A percentile compares a stretch with the other conserved stretches of the same genome.
phyloP scores from a whole-genome alignment of 2,888 invertebrate species.

The Sminthurides aquaticus region DNA sequence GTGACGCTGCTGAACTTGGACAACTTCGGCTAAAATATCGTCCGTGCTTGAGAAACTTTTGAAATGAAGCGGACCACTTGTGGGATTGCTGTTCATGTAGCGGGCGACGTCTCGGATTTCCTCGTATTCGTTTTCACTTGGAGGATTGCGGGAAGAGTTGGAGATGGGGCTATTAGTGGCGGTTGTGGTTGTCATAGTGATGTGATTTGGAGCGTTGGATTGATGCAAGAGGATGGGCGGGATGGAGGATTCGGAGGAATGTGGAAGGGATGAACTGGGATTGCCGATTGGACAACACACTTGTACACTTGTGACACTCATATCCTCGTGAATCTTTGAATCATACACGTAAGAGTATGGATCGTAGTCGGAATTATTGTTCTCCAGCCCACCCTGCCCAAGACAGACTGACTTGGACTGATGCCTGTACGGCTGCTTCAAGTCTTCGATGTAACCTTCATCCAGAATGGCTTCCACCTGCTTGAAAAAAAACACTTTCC shows the following conservation, averaged over 20 bases:
- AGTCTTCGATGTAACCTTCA: constrained; percentile 43
- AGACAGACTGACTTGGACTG: constrained; percentile 7
- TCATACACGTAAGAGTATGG: constrained; percentile 43
- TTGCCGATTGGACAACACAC: not conserved
- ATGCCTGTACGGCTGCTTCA: constrained; percentile 31
- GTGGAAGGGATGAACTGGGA: not conserved
- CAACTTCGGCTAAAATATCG: constrained; percentile 41
- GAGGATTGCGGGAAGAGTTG: not conserved
- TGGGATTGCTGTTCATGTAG: constrained; percentile 33
- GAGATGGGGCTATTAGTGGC: not conserved
- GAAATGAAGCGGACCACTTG: constrained; percentile 29
- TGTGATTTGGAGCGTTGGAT: not conserved
- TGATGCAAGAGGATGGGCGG: too few species aligned
- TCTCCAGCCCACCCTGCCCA: constrained; percentile 8
- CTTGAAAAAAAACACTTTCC: constrained; percentile 8
- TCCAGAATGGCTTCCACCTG: constrained; percentile 36
- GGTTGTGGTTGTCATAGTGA: not conserved
- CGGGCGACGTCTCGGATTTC: constrained; percentile 41
- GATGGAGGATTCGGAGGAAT: too few species aligned
- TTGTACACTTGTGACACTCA: constrained; percentile 17
- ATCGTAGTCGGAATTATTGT: constrained; percentile 29
- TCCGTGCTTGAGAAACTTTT: constrained; percentile 42
- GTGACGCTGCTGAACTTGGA: constrained; percentile 40
- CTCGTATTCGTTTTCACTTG: constrained; percentile 41
- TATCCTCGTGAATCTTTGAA: constrained; percentile 32